Evolutionary conservation across 2,797 vertebrate species (phyloP), one percentile per base, ranked within the genome.

Genomic region (Choloepus didactylus): DNA sequence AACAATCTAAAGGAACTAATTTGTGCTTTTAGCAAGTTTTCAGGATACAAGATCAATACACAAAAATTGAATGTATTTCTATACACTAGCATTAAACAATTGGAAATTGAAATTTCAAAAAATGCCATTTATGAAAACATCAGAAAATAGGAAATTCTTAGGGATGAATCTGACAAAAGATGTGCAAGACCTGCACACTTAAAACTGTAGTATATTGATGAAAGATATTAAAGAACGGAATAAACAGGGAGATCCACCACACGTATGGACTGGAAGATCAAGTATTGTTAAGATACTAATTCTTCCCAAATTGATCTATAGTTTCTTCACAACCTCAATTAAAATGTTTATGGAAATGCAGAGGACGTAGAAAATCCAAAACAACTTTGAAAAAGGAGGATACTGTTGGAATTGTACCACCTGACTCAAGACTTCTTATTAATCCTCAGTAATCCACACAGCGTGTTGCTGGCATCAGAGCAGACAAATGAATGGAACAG

Each of bases 281-380:
- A 8, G 14, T 25, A 76, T 49, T 56, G 29, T n/a, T 81, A 72
- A 64, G 23, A 88, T 41, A 79, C 2, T 2, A 76, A 5, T 60
- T 84, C 38, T 64, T 83, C 15, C n/a, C 31, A 64, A 80, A 59
- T 7, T 29, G 66, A 72, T 21, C n/a, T 85, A 49, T n/a, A 85
- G 9, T 46, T 80, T 93, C n/a, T 59, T 31, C 79, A 51, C 9
- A 76, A 64, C 41, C 4, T 11, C 38, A 93, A 75, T 56, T 49
- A 84, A 93, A 87, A 93, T 69, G 5, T 80, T 60, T 25, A 27
- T 62, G 54, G 73, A 62, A 94, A 94, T 69, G 38, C 35, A 89
- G 95, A 83, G 14, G 14, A 89, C 21, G 15, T 88, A 89, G 72
- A 95, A 93, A 95, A 89, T 70, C 10, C 29, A 79, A 83, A 96